phyloP scores from a whole-genome alignment of 2,888 invertebrate species.

The Antheraea assamensis region DNA sequence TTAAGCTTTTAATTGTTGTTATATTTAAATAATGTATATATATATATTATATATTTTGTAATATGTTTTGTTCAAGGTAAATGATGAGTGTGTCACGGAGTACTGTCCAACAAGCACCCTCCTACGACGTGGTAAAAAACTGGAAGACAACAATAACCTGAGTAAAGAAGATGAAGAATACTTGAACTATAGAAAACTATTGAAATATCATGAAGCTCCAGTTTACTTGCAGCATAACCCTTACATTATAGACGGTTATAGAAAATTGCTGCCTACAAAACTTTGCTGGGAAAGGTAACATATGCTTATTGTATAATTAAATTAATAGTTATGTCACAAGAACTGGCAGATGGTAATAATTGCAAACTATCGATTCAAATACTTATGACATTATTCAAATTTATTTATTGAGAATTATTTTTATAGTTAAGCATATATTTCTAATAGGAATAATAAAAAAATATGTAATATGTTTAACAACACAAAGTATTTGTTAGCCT shows the following conservation, averaged over 20 bases:
- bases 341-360: not conserved
- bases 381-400: not conserved
- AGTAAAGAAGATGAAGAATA: conserved; percentile 75
- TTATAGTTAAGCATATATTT: not conserved
- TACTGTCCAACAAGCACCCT: conserved; percentile 53
- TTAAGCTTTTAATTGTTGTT: too few species aligned
- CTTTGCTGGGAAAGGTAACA: conserved; percentile 92
- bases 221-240: conserved; percentile 93
- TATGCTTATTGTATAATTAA: not conserved
- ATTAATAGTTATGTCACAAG: not conserved
- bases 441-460: not conserved
- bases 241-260: conserved; percentile 92
- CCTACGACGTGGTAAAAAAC: conserved; percentile 65
- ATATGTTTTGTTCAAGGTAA: conserved; percentile 47
- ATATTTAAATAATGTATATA: too few species aligned
- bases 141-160: conserved; percentile 76
- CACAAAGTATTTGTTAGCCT: not conserved
- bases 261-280: conserved; percentile 90
- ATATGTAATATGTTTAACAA: not conserved
- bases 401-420: not conserved
- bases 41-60: conserved; percentile 21
- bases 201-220: conserved; percentile 86
- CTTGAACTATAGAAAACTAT: conserved; percentile 70
- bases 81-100: conserved; percentile 58
- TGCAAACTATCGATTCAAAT: too few species aligned